Conservation (phyloP, 2,797 vertebrate genomes). For the Eulemur mongoz region DNA sequence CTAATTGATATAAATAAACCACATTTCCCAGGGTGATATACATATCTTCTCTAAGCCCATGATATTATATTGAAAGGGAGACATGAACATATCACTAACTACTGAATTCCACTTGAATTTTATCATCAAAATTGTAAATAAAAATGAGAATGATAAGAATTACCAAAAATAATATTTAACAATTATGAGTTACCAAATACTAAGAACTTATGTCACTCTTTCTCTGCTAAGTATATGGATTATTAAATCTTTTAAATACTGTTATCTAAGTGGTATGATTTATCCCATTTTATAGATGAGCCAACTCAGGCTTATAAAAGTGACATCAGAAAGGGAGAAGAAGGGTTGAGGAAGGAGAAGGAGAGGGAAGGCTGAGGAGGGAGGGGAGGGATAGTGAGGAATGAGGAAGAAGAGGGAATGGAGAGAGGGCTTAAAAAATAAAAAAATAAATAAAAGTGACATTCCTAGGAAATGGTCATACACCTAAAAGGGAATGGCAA, state of each 20-base stretch:
- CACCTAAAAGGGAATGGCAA: accelerated
- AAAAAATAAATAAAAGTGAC: not conserved
- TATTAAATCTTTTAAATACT: not conserved
- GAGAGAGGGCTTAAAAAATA: not conserved
- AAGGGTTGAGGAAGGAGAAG: not conserved
- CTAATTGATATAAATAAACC: not conserved
- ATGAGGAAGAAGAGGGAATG: too few relatives aligned
- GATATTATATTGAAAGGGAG: not conserved
- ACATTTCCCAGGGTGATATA: not conserved
- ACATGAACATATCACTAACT: not conserved
- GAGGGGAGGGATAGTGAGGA: too few relatives aligned
- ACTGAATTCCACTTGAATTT: not conserved
- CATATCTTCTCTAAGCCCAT: not conserved
- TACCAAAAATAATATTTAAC: not conserved
- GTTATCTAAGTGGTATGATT: not conserved
- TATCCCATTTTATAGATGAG: not conserved
- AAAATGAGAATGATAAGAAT: not conserved
- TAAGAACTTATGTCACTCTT: not conserved
- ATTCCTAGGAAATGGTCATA: not conserved
- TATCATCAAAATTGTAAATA: not conserved
- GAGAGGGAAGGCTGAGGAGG: not conserved
- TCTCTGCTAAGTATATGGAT: not conserved
- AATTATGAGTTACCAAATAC: not conserved
- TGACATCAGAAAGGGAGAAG: not conserved
- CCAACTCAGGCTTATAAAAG: not conserved